A percentile compares a stretch with the other conserved stretches of the same genome.
Conservation (phyloP, 2,797 vertebrate genomes). For the Anolis apletophallus region DNA sequence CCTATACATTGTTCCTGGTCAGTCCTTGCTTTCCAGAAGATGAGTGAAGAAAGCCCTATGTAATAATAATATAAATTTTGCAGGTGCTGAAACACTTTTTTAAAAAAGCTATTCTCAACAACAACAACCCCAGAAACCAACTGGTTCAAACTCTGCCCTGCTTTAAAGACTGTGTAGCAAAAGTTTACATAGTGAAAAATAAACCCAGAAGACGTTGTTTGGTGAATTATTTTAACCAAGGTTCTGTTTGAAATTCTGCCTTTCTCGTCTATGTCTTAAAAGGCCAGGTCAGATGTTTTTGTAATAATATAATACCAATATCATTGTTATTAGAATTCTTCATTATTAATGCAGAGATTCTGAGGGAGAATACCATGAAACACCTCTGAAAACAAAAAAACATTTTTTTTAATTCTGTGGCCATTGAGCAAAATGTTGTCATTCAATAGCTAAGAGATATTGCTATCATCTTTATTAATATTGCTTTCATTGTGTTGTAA, state of each 20-base stretch:
- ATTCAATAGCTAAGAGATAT: not conserved
- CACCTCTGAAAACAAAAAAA: not conserved
- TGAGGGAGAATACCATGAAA: not conserved
- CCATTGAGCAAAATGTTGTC: not conserved
- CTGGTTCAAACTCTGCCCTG: not conserved
- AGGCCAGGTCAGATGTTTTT: not conserved
- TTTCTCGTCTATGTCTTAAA: not conserved
- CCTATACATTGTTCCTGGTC: no score
- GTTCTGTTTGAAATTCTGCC: not conserved
- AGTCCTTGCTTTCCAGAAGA: not conserved
- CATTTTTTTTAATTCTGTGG: not conserved
- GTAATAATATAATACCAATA: not conserved
- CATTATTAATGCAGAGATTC: not conserved
- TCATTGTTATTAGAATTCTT: not conserved
- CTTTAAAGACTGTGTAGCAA: not conserved
- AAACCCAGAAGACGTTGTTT: not conserved
- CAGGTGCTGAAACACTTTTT: not conserved
- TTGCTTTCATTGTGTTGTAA: conserved; percentile 10
- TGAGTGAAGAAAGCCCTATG: not conserved
- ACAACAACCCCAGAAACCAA: not conserved
- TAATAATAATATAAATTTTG: not conserved
- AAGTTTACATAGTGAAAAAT: not conserved
- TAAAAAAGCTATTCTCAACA: not conserved
- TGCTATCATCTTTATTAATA: not conserved
- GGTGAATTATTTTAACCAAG: conserved; percentile 9